Evolutionary conservation across 2,888 invertebrate genomes (phyloP), one percentile per base, ranked within the genome.

Genomic region (Leistus spinibarbis): DNA sequence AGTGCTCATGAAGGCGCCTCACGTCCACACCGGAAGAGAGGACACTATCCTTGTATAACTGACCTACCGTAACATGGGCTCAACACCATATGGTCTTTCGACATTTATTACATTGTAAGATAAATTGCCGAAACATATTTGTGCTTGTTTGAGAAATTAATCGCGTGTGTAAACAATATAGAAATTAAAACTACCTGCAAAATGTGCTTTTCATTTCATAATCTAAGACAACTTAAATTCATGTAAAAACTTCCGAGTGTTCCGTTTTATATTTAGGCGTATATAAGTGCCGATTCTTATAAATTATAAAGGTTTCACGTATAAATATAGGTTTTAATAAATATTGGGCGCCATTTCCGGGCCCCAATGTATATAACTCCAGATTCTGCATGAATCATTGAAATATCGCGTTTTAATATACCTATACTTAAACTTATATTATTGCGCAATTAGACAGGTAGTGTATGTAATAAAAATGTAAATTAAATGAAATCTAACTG

Each of bases 21-120:
- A 72, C 72, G 72, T 72, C 65, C 72, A 57, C 72, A 57, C 72
- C 72, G 72, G 72, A 72, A 72, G 65, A 71, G 66, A 56, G 56
- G 54, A 54, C 57, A 22, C 65, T 65, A 72, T 72, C 72, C 66
- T 72, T 57, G 40, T 13, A 40, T 65, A 16, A 53, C 71, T 71
- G 71, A 71, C 71, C 71, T 64, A 23, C 4, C 64, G 56, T 27
- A 64, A 66, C 24, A 56, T 56, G 57, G 56, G 72, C 65, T 72
- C 72, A 72, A 65, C 72, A 72, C 65, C 71, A 63, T n/a, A 54
- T 17, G 17, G 54, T n/a, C n/a, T n/a, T n/a, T n/a, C n/a, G n/a
- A n/a, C n/a, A n/a, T n/a, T n/a, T n/a, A n/a, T n/a, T n/a, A n/a
- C n/a, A n/a, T n/a, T n/a, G n/a, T n/a, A n/a, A n/a, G n/a, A n/a